These are phyloP conservation scores for Drosophila histrio DNA, from an alignment of 2,888 invertebrate genomes.

Conservation along the genomic window DNA sequence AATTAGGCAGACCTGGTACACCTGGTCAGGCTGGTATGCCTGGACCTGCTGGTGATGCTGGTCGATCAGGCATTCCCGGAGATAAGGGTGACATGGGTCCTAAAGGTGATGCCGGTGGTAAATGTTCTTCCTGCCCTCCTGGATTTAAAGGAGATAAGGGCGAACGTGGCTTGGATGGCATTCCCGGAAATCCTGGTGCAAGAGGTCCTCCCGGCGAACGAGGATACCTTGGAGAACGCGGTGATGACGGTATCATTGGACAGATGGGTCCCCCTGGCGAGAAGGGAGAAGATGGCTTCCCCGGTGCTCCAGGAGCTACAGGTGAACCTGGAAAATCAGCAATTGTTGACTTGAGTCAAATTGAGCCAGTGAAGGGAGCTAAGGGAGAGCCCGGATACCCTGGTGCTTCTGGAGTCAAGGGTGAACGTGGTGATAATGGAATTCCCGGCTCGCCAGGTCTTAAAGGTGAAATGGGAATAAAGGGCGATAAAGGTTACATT, in stretches of 20 bases:
- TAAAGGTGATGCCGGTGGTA: constrained; percentile 93
- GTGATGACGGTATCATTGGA: constrained; percentile 89
- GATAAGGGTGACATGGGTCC: constrained; percentile 87
- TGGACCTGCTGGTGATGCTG: constrained; percentile 89
- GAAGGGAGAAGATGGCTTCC: constrained; percentile 85
- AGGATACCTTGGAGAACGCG: constrained; percentile 89
- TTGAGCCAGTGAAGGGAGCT: constrained; percentile 87
- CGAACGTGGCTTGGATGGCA: constrained; percentile 89
- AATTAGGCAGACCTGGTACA: constrained; percentile 90
- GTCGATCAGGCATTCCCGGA: constrained; percentile 88
- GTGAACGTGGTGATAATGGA: constrained; percentile 89
- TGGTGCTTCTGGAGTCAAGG: constrained; percentile 88
- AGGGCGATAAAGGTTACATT: constrained; percentile 88
- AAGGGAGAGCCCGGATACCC: constrained; percentile 88
- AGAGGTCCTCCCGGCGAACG: constrained; percentile 90
- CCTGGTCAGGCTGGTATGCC: constrained; percentile 88
- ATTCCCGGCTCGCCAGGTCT: constrained; percentile 88
- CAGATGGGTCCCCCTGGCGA: constrained; percentile 80
- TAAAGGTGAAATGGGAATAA: constrained; percentile 88
- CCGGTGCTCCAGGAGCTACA: constrained; percentile 86
- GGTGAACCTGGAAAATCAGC: constrained; percentile 89
- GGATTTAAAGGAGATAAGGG: constrained; percentile 91
- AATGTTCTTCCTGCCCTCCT: constrained; percentile 90
- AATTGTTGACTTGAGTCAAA: constrained; percentile 85
- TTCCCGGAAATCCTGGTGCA: constrained; percentile 88